Conservation (phyloP, 2,113 vertebrate genomes). For the Malurus cyaneus region DNA sequence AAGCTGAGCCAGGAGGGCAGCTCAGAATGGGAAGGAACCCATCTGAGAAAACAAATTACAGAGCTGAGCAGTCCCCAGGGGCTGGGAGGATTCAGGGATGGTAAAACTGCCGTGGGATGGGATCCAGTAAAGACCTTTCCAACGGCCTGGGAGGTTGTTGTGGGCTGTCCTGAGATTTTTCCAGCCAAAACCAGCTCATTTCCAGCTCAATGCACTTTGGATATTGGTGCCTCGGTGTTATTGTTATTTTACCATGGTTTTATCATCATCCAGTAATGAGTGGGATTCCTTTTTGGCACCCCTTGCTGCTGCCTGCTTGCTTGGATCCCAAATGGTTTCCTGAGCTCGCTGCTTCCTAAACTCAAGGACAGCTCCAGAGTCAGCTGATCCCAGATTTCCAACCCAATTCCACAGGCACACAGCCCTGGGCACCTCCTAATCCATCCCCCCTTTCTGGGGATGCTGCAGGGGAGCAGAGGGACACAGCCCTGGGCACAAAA, state of each 20-base stretch:
- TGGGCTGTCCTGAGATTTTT: neutral
- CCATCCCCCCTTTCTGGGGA: neutral
- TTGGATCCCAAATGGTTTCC: neutral
- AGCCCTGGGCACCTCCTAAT: neutral
- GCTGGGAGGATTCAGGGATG: neutral
- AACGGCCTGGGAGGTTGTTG: neutral
- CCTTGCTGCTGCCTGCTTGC: rapidly evolving
- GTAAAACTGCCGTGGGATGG: neutral
- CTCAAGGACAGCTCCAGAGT: rapidly evolving
- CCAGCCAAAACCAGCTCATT: neutral
- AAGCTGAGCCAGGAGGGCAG: neutral
- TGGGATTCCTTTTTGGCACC: neutral
- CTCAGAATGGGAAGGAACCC: neutral
- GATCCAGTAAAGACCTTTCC: neutral
- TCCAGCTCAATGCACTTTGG: neutral
- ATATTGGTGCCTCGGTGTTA: neutral
- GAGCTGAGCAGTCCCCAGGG: neutral
- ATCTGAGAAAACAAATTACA: neutral
- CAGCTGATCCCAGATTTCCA: neutral
- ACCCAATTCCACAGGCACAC: rapidly evolving
- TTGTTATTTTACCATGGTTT: conserved; percentile 28
- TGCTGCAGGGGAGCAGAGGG: neutral
- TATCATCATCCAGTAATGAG: neutral
- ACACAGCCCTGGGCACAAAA: too few relatives aligned
- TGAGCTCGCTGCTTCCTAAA: neutral